Evolutionary conservation across 2,113 vertebrate genomes (phyloP).

Genomic region (Microcebus lehilahytsara): DNA sequence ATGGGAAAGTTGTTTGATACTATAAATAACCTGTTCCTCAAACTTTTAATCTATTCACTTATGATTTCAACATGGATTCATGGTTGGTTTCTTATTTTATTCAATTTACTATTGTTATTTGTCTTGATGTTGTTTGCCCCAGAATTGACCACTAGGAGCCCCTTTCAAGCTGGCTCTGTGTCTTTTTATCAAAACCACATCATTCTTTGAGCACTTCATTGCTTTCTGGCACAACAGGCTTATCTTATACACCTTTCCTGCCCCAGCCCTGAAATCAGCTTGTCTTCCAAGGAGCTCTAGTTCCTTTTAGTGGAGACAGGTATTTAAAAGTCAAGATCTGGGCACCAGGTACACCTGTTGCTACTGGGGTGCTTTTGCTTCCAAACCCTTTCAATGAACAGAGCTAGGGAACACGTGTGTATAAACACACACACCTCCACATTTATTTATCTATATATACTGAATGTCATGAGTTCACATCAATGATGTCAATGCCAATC

Average conservation of each 20-base stretch:
- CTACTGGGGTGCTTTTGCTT: neutral
- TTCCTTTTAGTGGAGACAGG: neutral
- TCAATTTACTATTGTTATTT: neutral
- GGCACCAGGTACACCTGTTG: neutral
- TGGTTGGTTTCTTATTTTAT: neutral
- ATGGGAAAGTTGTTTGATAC: neutral
- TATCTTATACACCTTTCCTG: neutral
- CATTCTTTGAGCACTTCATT: no score
- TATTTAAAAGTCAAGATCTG: neutral
- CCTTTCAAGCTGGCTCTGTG: neutral
- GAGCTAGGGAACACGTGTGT: neutral
- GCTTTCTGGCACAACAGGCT: neutral
- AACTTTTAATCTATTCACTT: neutral
- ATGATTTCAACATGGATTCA: neutral
- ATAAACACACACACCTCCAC: neutral
- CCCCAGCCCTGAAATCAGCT: neutral
- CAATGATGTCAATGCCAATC: neutral
- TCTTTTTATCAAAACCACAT: neutral
- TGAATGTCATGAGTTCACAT: neutral
- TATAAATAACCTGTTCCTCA: neutral
- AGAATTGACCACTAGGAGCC: neutral
- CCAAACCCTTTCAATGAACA: neutral
- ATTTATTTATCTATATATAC: neutral
- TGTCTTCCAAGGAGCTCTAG: neutral
- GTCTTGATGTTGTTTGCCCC: neutral